These are phyloP conservation scores for Rattus rattus DNA, from an alignment of 2,113 vertebrate genomes.

Conservation along the genomic window DNA sequence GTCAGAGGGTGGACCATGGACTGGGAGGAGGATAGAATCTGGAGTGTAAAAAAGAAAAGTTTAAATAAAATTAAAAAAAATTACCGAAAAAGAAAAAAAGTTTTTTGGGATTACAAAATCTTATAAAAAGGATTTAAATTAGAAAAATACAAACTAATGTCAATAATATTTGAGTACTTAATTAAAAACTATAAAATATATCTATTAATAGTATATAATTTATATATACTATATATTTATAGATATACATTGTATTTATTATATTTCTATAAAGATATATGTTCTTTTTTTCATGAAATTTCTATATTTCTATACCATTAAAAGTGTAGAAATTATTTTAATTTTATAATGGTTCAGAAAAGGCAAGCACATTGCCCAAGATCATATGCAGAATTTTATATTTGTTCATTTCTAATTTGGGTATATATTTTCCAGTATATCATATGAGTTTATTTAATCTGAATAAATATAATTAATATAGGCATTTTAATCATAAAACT, in stretches of 20 bases:
- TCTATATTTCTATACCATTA: background rate
- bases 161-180: background rate
- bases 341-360: slow-evolving; percentile 3
- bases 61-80: no score
- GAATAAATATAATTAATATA: background rate
- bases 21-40: no score
- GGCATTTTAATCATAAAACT: background rate
- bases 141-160: background rate
- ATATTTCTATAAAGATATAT: background rate
- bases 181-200: background rate
- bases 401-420: background rate
- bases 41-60: no score
- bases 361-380: background rate
- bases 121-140: background rate
- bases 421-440: background rate
- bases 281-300: background rate
- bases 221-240: no score
- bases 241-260: no score
- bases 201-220: background rate
- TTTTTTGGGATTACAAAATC: background rate
- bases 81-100: no score
- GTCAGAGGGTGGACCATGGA: no score
- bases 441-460: background rate
- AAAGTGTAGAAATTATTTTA: background rate
- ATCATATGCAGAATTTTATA: background rate